Conservation (phyloP, 2,888 invertebrate genomes). For the Sinohyriopsis cumingii region DNA sequence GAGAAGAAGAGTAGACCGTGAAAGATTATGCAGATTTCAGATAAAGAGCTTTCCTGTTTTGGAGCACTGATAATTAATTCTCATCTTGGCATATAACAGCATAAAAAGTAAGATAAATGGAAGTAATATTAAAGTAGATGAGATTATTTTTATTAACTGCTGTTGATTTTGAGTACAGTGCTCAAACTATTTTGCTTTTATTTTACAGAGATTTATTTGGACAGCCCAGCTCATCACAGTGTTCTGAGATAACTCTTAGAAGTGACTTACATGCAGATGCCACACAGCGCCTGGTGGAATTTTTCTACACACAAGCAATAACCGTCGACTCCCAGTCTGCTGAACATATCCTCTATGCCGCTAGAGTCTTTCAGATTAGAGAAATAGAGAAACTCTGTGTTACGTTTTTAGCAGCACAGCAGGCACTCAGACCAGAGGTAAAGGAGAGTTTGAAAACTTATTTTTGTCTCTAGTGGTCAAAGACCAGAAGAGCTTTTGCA, state of each 20-base stretch:
- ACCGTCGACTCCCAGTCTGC: conserved; percentile 50
- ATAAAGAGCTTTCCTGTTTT: no score
- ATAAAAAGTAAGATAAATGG: no score
- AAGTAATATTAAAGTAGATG: no score
- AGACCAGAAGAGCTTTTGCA: no score
- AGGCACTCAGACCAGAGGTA: conserved; percentile 47
- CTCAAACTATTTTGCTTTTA: no score
- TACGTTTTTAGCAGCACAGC: conserved; percentile 49
- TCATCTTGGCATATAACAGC: no score
- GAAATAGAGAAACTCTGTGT: conserved; percentile 50
- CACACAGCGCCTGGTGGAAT: conserved; percentile 41
- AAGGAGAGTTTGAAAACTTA: not conserved
- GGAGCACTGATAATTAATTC: no score
- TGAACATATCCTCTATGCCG: conserved; percentile 42
- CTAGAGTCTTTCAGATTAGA: conserved; percentile 46
- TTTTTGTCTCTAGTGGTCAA: no score
- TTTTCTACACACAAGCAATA: conserved; percentile 47
- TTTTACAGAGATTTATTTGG: conserved; percentile 33
- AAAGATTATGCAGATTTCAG: no score
- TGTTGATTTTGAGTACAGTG: no score
- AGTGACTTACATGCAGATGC: conserved; percentile 39
- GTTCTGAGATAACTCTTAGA: conserved; percentile 30
- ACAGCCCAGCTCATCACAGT: conserved; percentile 32
- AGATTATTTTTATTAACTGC: no score
- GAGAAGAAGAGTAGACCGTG: no score